Percentiles rank a stretch among this genome's conserved stretches.
Conservation (phyloP, 2,888 invertebrate species). For the Mactromeris polynyma region DNA sequence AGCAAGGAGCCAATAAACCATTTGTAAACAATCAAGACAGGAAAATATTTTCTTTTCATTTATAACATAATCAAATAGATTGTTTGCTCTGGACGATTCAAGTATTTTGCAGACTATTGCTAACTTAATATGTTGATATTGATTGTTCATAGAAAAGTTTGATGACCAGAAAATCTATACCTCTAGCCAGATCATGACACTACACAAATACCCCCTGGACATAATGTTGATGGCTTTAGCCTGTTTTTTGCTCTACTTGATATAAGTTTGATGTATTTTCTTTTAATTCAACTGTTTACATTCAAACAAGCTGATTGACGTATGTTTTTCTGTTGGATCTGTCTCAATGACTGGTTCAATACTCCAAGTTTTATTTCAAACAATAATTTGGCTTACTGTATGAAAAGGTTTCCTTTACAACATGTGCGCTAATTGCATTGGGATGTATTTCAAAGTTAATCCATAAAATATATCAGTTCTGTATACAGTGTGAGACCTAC, state of each 20-base stretch:
- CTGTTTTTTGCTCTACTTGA: neutral
- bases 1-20: conserved; percentile 1
- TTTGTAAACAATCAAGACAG: conserved; percentile 21
- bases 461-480: no score
- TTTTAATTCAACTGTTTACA: neutral
- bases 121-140: neutral
- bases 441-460: no score
- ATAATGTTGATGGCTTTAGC: neutral
- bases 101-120: conserved; percentile 8
- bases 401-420: neutral
- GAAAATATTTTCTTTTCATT: conserved; percentile 44
- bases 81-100: conserved; percentile 21
- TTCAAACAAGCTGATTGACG: neutral
- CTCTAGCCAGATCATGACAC: neutral
- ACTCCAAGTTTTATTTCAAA: neutral
- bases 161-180: neutral
- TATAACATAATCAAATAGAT: conserved; percentile 4
- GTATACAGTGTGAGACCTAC: no score
- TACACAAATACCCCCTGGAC: neutral
- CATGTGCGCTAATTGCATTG: no score
- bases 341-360: neutral
- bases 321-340: neutral
- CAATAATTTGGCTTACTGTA: neutral
- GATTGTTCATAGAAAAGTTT: neutral
- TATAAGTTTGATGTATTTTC: neutral